Base-by-base conservation (phyloP, 2,113 vertebrate species). In the Dolichotis patagonum region DNA sequence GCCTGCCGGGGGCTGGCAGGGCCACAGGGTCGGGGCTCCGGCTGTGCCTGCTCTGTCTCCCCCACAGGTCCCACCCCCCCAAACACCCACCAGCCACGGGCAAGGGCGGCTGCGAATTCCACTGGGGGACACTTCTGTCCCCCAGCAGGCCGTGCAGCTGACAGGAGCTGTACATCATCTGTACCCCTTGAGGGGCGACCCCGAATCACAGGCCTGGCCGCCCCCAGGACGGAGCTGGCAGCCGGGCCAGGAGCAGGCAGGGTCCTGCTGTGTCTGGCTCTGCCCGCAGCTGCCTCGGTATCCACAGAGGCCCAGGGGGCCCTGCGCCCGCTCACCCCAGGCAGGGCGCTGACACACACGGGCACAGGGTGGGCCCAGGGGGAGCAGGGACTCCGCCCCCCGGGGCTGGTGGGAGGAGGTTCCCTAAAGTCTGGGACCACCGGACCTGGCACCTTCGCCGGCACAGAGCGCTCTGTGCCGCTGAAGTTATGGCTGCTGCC, bases 401-500 rank as follows among this genome's bases (percentile, higher is more conserved):
- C 38, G 5, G 41, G 22, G 60, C 49, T n/a, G 46, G 38, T 38
- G 32, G 73, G 30, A 46, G 60, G 49, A 52, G 46, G 84, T 81
- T 97, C 97, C 95, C 87, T 81, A 90, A 97, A 98, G 96, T 71
- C 96, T n/a, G 93, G 94, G 95, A 96, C 84, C 84, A 73, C 93
- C 91, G 85, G n/a, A n/a, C n/a, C n/a, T n/a, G n/a, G n/a, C n/a
- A n/a, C 90, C 98, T 97, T 92, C 38, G 16, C 73, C 91, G 5
- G 9, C 52, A 43, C 98, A 98, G 97, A 98, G 98, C 98, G 98
- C 98, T 95, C 98, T 98, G 49, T 52, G 49, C 49, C 7, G 49
- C 49, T 10, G 7, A 98, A 98, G 88, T 98, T 95, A 98, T 71
- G 98, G 96, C 97, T 85, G 98, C 97, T 97, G 98, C 98, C 97